phyloP scores from a whole-genome alignment of 2,797 vertebrate species.

The Muscicapa striata region DNA sequence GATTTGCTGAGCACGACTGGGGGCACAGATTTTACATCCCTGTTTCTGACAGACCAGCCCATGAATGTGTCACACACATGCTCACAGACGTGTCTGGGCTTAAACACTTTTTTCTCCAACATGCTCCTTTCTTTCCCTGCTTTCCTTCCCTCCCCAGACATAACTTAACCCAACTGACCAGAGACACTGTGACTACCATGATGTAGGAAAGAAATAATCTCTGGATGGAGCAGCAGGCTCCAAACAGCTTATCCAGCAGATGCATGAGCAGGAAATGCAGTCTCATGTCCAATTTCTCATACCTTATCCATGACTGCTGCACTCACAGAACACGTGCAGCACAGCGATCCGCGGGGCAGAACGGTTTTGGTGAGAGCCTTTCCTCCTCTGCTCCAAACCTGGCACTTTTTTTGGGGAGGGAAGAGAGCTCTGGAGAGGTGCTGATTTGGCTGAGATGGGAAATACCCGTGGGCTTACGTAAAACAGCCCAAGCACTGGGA shows the following conservation, averaged over 20 bases:
- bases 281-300: slow-evolving; percentile 62
- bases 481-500: background rate
- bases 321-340: background rate
- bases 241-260: slow-evolving; percentile 39
- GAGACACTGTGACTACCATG: background rate
- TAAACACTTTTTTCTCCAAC: background rate
- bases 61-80: slow-evolving; percentile 26
- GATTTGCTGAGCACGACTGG: background rate
- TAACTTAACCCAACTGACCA: background rate
- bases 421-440: background rate
- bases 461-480: slow-evolving; percentile 13
- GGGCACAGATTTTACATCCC: slow-evolving; percentile 9
- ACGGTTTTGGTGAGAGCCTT: background rate
- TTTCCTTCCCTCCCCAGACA: background rate
- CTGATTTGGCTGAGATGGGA: background rate
- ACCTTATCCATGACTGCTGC: slow-evolving; percentile 41
- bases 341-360: rapidly evolving
- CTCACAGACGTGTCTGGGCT: background rate
- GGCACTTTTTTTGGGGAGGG: background rate
- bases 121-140: background rate
- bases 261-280: slow-evolving; percentile 58
- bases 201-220: slow-evolving; percentile 50
- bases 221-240: slow-evolving; percentile 1
- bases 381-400: background rate
- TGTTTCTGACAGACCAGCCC: background rate